Conservation (phyloP, 2,888 invertebrate species). For the Spodoptera exigua region DNA sequence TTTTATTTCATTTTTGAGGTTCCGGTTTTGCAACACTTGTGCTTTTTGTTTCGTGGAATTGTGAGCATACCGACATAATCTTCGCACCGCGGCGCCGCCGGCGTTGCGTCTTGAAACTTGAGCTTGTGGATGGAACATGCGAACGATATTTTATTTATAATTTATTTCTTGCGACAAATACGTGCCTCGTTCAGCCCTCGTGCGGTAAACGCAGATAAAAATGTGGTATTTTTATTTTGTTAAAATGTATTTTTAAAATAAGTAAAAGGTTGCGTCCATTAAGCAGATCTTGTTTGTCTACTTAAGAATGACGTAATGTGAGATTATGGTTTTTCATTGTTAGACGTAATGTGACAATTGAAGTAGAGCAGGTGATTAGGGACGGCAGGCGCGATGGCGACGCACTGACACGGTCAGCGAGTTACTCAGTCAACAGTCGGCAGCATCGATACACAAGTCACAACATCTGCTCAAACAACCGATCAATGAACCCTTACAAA, state of each 20-base stretch:
- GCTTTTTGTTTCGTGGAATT: constrained; percentile 36
- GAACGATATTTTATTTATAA: constrained; percentile 3
- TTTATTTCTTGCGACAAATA: constrained; percentile 23
- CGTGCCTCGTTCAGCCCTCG: constrained; percentile 8
- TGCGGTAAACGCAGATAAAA: neutral
- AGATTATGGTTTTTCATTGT: constrained; percentile 22
- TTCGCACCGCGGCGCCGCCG: constrained; percentile 22
- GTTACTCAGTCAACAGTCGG: constrained; percentile 49
- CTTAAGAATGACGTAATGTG: constrained; percentile 5
- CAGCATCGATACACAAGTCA: constrained; percentile 52
- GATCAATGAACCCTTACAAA: constrained; percentile 77
- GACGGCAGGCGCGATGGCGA: constrained; percentile 28
- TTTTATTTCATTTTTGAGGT: constrained; percentile 35
- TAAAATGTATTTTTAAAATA: too few species aligned
- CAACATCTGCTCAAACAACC: constrained; percentile 75
- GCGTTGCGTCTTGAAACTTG: constrained; percentile 26
- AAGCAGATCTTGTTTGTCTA: too few species aligned
- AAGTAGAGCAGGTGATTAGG: constrained; percentile 45
- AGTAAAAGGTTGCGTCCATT: too few species aligned
- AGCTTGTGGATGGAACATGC: constrained; percentile 19
- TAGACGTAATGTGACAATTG: constrained; percentile 27
- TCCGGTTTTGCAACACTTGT: constrained; percentile 41
- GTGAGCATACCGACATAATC: constrained; percentile 46
- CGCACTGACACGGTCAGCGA: constrained; percentile 61
- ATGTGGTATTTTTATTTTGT: too few species aligned